Base-by-base conservation (phyloP, 53 echinoderm and acorn worm species). In the Hippasteria phrygiana region DNA sequence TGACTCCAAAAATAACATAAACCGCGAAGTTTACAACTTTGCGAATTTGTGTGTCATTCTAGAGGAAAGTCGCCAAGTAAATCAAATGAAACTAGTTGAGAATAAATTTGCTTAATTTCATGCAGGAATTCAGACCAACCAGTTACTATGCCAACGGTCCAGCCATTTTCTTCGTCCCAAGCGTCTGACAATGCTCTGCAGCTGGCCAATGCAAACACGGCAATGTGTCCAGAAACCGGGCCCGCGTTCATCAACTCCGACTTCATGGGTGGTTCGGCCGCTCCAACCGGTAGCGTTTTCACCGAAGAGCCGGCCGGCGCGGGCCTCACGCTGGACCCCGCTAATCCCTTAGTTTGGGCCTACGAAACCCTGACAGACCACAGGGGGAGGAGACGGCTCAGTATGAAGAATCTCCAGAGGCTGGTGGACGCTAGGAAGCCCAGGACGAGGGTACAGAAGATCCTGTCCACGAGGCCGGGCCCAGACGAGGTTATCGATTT, bases 381-480 rank as follows among this genome's bases (percentile, higher is more conserved):
- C 18, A 10, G 14, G 29, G 24, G 18, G 16, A 38, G 62, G 4
- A 28, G 55, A 34, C 62, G 41, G 4, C 43, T 31, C 32, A 43
- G 64, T 39, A 20, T 17, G 62, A 80, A 80, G 64, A 80, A 80
- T 43, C 22, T 62, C 8, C 28, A 80, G 43, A 80, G 39, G 29
- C 5, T 80, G 33, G 80, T 40, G 10, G 80, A 27, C 42, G 62
- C 43, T 4, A 62, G 80, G 26, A 43, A 28, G 17, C 42, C 62
- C 43, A 59, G 43, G 22, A 80, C 80, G 24, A 62, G 1, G 63
- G 43, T 80, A 26, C 27, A 7, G 43, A 62, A 59, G 31, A 80
- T 55, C 22, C 62, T 62, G 63, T 43, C 29, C n/a, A 41, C 4
- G 80, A 80, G 62, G 80, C 80, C 31, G 80, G 80, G 45, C 27